Percentiles rank a stretch among this genome's conserved stretches.
These are phyloP conservation scores for Plectrocnemia conspersa DNA, from an alignment of 1,140 invertebrate species.

Conservation along the genomic window DNA sequence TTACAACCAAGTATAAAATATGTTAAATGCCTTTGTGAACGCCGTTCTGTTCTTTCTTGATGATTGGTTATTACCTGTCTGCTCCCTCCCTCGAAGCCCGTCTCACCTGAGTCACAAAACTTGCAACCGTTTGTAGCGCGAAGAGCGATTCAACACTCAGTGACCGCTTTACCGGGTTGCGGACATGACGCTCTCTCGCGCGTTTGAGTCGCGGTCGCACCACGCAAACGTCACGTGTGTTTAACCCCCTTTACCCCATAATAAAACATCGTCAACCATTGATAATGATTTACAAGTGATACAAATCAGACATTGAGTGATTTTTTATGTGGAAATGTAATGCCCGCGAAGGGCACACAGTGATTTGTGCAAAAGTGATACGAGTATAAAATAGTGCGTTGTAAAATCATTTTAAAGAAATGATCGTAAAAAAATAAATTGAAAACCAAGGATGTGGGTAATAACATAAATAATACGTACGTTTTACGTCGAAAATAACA, in stretches of 20 bases:
- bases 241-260: not conserved
- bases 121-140: constrained; percentile 12
- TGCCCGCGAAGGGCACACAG: too few relatives aligned
- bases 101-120: constrained; percentile 3
- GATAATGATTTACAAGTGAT: not conserved
- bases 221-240: not conserved
- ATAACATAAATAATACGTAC: too few relatives aligned
- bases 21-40: constrained; percentile 1
- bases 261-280: too few relatives aligned
- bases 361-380: not conserved
- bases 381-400: not conserved
- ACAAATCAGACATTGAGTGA: too few relatives aligned
- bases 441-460: too few relatives aligned
- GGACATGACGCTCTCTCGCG: not conserved
- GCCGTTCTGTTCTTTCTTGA: constrained; percentile 12
- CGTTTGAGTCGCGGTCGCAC: not conserved
- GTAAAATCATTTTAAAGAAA: not conserved
- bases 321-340: too few relatives aligned
- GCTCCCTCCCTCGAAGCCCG: not conserved
- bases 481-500: too few relatives aligned
- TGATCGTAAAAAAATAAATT: not conserved
- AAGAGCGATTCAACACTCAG: constrained; percentile 10
- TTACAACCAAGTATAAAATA: too few relatives aligned
- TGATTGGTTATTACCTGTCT: constrained; percentile 22
- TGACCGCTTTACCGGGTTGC: constrained; percentile 8